These are phyloP conservation scores for Chymomyza fuscimana DNA, from an alignment of 2,888 invertebrate species.

Conservation along the genomic window DNA sequence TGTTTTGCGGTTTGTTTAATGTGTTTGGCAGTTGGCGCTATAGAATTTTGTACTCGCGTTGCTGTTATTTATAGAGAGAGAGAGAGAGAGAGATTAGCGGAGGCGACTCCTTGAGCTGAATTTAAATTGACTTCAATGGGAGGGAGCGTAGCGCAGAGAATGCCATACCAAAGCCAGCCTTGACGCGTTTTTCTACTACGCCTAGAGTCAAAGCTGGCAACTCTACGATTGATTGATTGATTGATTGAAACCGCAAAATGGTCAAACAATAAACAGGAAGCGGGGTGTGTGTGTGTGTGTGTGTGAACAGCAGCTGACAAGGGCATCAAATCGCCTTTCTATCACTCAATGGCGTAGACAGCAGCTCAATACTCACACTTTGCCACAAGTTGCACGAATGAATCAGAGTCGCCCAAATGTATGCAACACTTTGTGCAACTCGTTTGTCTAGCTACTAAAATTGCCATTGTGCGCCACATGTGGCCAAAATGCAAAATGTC, in stretches of 20 bases:
- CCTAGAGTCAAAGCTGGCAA: constrained; percentile 19
- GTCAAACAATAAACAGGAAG: constrained; percentile 70
- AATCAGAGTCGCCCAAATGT: not conserved
- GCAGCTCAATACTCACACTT: not conserved
- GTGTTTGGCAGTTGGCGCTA: constrained; percentile 29
- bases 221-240: constrained; percentile 29
- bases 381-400: not conserved
- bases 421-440: not conserved
- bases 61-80: not conserved
- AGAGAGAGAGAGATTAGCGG: constrained; percentile 7
- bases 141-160: constrained; percentile 24
- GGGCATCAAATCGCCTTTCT: not conserved
- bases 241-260: constrained; percentile 61
- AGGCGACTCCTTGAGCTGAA: not conserved
- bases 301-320: constrained; percentile 28
- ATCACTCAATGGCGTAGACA: not conserved
- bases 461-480: not conserved
- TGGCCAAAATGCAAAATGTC: not conserved
- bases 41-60: constrained; percentile 25
- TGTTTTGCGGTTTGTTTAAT: constrained; percentile 16
- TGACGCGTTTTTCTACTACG: no score
- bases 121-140: constrained; percentile 14
- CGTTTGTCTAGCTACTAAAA: not conserved
- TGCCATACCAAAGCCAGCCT: constrained; percentile 6
- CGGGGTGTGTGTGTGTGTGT: constrained; percentile 30